Evolutionary conservation across 2,888 invertebrate species (phyloP), one percentile per base, ranked within the genome.

Genomic region (Aphodius granarius): DNA sequence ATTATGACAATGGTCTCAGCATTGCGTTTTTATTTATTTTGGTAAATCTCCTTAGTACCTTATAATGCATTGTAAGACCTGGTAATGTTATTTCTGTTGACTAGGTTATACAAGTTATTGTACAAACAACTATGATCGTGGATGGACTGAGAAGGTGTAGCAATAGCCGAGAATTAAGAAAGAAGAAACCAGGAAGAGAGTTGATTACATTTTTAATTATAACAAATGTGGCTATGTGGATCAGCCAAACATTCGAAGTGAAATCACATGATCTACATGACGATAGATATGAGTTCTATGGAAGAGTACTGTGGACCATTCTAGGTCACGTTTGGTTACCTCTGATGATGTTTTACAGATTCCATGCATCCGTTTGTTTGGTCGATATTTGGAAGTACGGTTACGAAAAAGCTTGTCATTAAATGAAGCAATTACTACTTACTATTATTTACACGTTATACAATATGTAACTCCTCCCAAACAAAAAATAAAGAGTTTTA

Each of bases 361-460:
- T 94, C 84, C 94, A 94, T 83, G 92, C 93, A 0, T 92, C 93
- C n/a, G 94, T 94, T 0, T 94, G 94, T 82, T 89, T 94, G 68
- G 93, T 92, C 13, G 94, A 94, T 84, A 93, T 94, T 81, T 94
- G 94, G 94, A 91, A 92, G 82, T 91, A 91, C 21, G 93, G 94
- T 0, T 94, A 93, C 81, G 91, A 92, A 82, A 90, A 91, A 1
- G 91, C 90, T 0, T 86, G 86, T 83, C 83, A 81, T 73, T 75
- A 76, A 75, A 3, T n/a, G n/a, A n/a, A n/a, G n/a, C n/a, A n/a
- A n/a, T n/a, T n/a, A n/a, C n/a, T n/a, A n/a, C n/a, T n/a, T n/a
- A n/a, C n/a, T n/a, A n/a, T n/a, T n/a, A n/a, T n/a, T n/a, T n/a
- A n/a, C n/a, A n/a, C n/a, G n/a, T n/a, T n/a, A n/a, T n/a, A n/a